phyloP scores from a whole-genome alignment of 2,113 vertebrate genomes.

The Lophochroa leadbeateri region DNA sequence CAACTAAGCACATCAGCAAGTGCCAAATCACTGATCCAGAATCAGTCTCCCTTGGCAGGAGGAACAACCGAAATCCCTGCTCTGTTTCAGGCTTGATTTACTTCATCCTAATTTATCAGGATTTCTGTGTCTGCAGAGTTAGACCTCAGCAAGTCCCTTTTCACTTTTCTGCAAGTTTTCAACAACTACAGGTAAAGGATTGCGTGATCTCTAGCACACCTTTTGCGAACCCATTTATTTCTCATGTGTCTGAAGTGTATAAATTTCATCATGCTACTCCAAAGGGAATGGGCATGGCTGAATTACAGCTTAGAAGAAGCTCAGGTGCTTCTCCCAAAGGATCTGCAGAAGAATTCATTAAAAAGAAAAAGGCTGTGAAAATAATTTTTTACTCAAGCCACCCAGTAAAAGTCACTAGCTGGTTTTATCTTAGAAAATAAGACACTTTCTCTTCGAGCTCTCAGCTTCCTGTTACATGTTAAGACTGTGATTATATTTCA shows the following conservation, averaged over 20 bases:
- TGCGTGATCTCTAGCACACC: background rate
- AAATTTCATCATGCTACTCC: background rate
- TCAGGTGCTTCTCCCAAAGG: background rate
- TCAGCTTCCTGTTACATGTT: background rate
- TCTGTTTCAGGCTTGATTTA: background rate
- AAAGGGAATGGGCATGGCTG: background rate
- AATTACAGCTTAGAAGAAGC: background rate
- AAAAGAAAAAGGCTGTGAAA: background rate
- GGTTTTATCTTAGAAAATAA: conserved; percentile 7
- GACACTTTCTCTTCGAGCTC: background rate
- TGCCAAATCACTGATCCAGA: background rate
- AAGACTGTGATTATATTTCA: background rate
- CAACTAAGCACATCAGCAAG: background rate
- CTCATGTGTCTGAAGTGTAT: background rate
- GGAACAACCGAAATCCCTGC: background rate
- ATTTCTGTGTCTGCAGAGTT: background rate
- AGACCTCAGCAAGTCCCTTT: background rate
- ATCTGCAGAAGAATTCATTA: background rate
- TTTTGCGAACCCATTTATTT: background rate
- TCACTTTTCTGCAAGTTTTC: background rate
- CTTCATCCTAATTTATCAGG: background rate
- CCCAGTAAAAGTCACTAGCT: background rate
- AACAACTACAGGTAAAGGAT: background rate
- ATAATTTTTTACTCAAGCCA: background rate
- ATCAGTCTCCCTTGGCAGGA: background rate